These are phyloP conservation scores for Apodemus agrarius DNA, from an alignment of 2,797 vertebrate genomes.

Conservation along the genomic window DNA sequence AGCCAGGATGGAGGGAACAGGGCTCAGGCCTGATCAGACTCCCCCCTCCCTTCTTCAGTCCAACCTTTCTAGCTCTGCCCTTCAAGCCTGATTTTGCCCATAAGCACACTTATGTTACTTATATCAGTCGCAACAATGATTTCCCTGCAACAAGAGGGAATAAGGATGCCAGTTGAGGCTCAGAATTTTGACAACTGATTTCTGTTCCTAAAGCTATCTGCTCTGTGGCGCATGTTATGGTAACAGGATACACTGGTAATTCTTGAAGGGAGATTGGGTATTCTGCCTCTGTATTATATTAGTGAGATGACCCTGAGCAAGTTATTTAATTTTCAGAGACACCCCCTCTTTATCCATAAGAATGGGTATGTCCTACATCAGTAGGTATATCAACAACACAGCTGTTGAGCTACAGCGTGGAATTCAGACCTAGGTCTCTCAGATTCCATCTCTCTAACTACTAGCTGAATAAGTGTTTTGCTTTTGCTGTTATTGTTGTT, in stretches of 20 bases:
- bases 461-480: not conserved
- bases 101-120: not conserved
- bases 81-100: not conserved
- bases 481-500: not conserved
- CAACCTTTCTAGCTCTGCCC: not conserved
- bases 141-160: not conserved
- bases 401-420: not conserved
- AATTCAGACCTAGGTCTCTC: not conserved
- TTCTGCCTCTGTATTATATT: not conserved
- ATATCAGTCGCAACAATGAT: not conserved
- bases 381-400: not conserved
- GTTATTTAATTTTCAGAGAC: not conserved
- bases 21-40: not conserved
- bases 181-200: no score
- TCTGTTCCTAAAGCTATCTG: no score
- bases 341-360: not conserved
- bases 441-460: not conserved
- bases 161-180: not conserved
- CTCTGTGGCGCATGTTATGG: no score
- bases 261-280: not conserved
- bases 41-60: not conserved
- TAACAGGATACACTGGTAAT: not conserved
- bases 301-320: not conserved
- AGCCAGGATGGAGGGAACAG: not conserved
- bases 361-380: not conserved